Evolutionary conservation across 2,888 invertebrate species (phyloP), one percentile per base, ranked within the genome.

Genomic region (Gastrophysa polygoni): DNA sequence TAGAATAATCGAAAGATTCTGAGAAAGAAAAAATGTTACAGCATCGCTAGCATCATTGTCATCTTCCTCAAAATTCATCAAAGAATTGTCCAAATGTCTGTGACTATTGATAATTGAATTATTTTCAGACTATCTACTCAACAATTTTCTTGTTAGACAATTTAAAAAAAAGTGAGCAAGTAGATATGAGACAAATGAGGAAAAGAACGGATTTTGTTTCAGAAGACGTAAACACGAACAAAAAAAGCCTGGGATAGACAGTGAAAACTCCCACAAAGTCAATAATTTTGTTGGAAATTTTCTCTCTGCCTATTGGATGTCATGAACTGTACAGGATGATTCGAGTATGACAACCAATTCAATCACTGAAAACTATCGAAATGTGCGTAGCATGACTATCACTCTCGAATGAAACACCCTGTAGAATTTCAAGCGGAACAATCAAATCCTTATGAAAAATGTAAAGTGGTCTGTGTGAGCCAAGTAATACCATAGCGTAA

Each of bases 1-100:
- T 70, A 54, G 54, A 54, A 46, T 32, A 16, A 38, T 54, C 48
- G 61, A 43, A 64, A 52, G 52, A 54, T 52, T 32, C 34, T 44
- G 54, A 59, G 49, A 59, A 59, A 52, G 58, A 51, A n/a, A 52
- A 11, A 58, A 17, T 28, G 38, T 38, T 14, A 14, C 38, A 38
- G n/a, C 38, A 3, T 10, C 6, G 8, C 29, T 10, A 6, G 11
- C 11, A 38, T n/a, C 38, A 38, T 38, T 14, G 14, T 14, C 38
- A n/a, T 14, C 38, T 38, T n/a, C 14, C 38, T 38, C 38, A 38
- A 38, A 38, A 38, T 38, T 38, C 14, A 14, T 38, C 38, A 38
- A 38, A 38, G 14, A 38, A 11, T 38, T 38, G 38, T 38, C 24
- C 38, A 38, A 10, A 10, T 38, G n/a, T 38, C 14, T n/a, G 38